Evolutionary conservation across 2,888 invertebrate species (phyloP).

Genomic region (Andricus quercusramuli): DNA sequence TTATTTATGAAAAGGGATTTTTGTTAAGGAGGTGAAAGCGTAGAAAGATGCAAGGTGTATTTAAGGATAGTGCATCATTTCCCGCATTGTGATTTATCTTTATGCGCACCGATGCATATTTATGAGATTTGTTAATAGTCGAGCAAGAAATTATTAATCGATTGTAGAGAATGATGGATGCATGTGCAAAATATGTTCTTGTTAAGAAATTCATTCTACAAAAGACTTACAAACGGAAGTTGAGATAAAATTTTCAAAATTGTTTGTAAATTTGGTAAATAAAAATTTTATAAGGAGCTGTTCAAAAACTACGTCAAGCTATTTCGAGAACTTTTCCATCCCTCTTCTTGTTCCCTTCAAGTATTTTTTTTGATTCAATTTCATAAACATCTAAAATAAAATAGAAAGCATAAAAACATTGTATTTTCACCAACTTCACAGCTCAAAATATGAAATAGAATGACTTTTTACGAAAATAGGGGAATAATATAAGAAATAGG

Average conservation of each 20-base stretch:
- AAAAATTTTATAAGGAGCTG: no score
- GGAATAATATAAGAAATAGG: no score
- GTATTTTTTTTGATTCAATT: no score
- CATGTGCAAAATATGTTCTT: not conserved
- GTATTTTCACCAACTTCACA: no score
- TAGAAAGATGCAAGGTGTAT: not conserved
- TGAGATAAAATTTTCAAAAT: not conserved
- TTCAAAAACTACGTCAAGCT: no score
- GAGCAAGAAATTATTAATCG: conserved; percentile 20
- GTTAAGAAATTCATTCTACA: not conserved
- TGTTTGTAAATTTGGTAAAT: not conserved
- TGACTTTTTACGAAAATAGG: no score
- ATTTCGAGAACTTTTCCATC: no score
- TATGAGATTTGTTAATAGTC: conserved; percentile 24
- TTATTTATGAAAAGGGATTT: conserved; percentile 12
- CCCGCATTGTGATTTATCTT: not conserved
- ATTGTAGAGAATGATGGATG: not conserved
- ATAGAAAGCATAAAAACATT: no score
- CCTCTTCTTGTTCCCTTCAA: no score
- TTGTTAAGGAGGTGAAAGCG: not conserved
- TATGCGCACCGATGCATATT: conserved; percentile 15
- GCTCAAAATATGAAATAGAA: no score
- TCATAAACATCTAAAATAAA: no score
- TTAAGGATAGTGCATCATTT: conserved; percentile 22
- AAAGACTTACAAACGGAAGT: not conserved